Evolutionary conservation across 2,113 vertebrate genomes (phyloP).

Genomic region (Sialia sialis): DNA sequence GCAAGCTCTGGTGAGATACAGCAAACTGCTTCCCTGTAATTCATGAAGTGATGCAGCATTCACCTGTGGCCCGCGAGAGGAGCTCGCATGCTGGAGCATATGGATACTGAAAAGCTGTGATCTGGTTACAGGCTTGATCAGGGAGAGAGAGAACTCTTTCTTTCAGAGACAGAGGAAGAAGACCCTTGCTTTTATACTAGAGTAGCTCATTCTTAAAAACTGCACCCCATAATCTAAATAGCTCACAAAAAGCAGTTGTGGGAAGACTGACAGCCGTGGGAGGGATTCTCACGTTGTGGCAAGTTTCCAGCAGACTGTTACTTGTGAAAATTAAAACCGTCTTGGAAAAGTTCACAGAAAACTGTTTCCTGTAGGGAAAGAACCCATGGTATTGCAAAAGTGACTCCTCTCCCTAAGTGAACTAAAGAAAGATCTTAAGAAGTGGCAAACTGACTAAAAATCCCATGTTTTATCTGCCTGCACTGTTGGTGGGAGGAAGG

Average conservation of each 20-base stretch:
- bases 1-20: no score
- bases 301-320: neutral
- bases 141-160: neutral
- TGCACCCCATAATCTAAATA: no score
- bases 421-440: neutral
- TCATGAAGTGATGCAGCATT: no score
- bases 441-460: neutral
- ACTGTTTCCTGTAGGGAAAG: neutral
- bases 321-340: neutral
- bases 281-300: neutral
- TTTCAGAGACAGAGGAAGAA: no score
- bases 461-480: neutral
- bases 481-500: neutral
- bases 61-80: no score
- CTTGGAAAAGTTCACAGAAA: neutral
- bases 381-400: neutral
- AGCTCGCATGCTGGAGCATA: no score
- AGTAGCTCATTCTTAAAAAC: no score
- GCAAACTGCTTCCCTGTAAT: no score
- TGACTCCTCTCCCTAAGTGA: neutral
- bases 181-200: no score
- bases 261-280: neutral
- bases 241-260: neutral
- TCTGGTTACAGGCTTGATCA: neutral
- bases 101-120: neutral